A percentile compares a stretch with the other conserved stretches of the same genome.
Evolutionary conservation across 1,140 invertebrate genomes (phyloP).

Genomic region (Mesaphorura yosii): DNA sequence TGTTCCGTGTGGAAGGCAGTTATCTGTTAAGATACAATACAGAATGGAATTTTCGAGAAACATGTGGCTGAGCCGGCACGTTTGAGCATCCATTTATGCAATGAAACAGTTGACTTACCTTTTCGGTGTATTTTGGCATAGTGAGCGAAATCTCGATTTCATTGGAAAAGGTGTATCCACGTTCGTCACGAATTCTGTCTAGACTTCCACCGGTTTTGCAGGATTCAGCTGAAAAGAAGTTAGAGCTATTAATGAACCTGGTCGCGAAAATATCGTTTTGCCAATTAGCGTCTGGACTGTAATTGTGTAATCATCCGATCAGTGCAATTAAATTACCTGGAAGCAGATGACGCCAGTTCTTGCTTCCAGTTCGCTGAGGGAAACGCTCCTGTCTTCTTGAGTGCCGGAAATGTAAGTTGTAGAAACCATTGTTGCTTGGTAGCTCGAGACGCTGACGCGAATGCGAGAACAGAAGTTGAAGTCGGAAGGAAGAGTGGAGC

Average conservation of each 20-base stretch:
- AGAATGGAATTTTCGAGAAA: not conserved
- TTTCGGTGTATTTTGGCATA: conserved; percentile 76
- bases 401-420: not conserved
- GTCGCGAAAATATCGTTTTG: no score
- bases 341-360: no score
- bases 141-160: conserved; percentile 68
- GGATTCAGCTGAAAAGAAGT: conserved; percentile 47
- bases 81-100: no score
- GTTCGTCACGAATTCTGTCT: conserved; percentile 53
- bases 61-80: not conserved
- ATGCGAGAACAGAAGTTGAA: no score
- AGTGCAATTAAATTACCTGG: no score
- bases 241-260: no score
- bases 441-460: no score
- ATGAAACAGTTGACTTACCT: conserved; percentile 44
- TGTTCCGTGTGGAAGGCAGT: conserved; percentile 80
- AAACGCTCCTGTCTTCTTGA: no score
- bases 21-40: conserved; percentile 40
- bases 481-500: no score
- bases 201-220: conserved; percentile 48
- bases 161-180: conserved; percentile 82
- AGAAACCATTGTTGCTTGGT: not conserved
- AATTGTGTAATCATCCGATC: no score
- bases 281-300: no score
- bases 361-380: no score